Evolutionary conservation across 2,113 vertebrate species (phyloP), one percentile per base, ranked within the genome.

Genomic region (Paratilapia polleni): DNA sequence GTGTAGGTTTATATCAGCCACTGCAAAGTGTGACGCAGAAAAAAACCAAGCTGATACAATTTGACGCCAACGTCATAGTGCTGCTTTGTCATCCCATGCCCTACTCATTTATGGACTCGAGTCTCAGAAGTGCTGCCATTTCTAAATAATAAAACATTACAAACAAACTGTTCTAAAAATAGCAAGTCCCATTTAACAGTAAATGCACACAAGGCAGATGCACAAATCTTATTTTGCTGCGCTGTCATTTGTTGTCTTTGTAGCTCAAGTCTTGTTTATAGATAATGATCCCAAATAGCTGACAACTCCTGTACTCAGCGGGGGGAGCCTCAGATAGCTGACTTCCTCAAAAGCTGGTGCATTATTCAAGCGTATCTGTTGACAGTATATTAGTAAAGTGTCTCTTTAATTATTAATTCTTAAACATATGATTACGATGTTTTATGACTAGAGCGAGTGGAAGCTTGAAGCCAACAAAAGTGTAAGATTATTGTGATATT

Each of bases 131-230:
- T 58, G 79, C 70, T 81, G 88, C 79, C 78, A 81, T 90, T 78
- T 85, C 58, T 92, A 80, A 92, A 92, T 92, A 83, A 92, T 90
- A 92, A 83, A 90, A 80, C 75, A 80, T 80, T 56, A 78, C 79
- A 91, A 91, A 92, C 83, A 85, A 82, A 81, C 36, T 41, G 68
- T 79, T 89, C 91, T 89, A 93, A 91, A 62, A 93, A 93, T 90
- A 93, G 85, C 78, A 6, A 60, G 59, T 84, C 38, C 78, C 60
- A 81, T 87, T 90, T 86, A 89, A 82, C 78, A 78, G n/a, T 86
- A 90, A 94, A 88, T 47, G 80, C 89, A 78, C 77, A 88, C 73
- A 57, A 85, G 78, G 91, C 90, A 88, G 73, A 87, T 74, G 22
- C 20, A 13, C 47, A 28, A 31, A 68, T 73, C 83, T 82, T 76